Percentiles rank a stretch among this genome's conserved stretches.
Conservation (phyloP, 2,113 vertebrate genomes). For the Copsychus sechellarum region DNA sequence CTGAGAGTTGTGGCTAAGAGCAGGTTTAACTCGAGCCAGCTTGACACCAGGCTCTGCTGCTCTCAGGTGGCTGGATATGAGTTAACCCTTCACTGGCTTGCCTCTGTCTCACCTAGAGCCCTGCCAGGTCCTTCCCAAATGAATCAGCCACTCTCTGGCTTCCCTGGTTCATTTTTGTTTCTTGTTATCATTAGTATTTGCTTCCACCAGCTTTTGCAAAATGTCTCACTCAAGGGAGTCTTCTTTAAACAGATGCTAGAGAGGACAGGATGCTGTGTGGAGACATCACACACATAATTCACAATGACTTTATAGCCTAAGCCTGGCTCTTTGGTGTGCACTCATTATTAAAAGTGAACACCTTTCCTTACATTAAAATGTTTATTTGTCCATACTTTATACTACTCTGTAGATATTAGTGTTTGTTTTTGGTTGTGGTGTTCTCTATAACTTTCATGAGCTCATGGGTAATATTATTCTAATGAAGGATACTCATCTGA, state of each 20-base stretch:
- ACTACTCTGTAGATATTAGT: background rate
- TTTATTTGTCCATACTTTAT: background rate
- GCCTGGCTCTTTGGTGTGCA: background rate
- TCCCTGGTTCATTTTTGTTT: background rate
- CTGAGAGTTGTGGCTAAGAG: background rate
- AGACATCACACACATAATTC: background rate
- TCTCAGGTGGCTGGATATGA: background rate
- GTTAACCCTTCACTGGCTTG: background rate
- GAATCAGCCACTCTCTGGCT: background rate
- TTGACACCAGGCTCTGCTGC: background rate
- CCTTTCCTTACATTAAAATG: background rate
- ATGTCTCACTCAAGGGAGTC: background rate
- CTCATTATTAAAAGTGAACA: background rate
- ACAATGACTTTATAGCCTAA: background rate
- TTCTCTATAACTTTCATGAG: background rate
- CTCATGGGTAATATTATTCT: background rate
- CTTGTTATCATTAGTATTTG: background rate
- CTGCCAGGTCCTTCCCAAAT: background rate
- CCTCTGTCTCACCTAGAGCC: background rate
- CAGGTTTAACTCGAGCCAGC: background rate
- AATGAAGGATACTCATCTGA: background rate
- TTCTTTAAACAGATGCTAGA: background rate
- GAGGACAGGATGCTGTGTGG: background rate
- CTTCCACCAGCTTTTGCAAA: background rate
- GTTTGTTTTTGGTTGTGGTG: background rate